Conservation (phyloP, 2,113 vertebrate genomes). For the Odontophorus gujanensis region DNA sequence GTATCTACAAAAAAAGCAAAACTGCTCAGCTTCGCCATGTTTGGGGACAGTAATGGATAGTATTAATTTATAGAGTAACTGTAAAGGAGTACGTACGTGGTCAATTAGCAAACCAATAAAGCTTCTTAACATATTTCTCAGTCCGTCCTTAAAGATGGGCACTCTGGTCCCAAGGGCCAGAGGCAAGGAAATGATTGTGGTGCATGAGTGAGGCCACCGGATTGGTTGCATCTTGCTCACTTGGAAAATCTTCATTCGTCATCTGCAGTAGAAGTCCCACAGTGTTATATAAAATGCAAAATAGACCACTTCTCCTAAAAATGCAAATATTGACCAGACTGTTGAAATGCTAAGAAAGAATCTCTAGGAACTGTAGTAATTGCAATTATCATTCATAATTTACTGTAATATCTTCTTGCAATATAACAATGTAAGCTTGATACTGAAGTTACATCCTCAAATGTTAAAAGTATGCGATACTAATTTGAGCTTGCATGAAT, state of each 20-base stretch:
- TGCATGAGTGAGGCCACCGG: not conserved
- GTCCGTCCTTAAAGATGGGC: not conserved
- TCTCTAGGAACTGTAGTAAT: not conserved
- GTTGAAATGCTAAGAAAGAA: not conserved
- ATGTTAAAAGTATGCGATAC: not conserved
- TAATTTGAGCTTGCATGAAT: not conserved
- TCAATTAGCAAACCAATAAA: not conserved
- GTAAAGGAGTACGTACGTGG: not conserved
- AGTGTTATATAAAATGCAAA: not conserved
- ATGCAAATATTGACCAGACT: not conserved
- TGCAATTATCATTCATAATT: not conserved
- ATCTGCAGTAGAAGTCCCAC: not conserved
- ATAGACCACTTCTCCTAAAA: not conserved
- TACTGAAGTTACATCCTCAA: not conserved
- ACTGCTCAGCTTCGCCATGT: not conserved
- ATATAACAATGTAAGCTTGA: not conserved
- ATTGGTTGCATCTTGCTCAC: not conserved
- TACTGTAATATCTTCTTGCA: not conserved
- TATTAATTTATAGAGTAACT: not conserved
- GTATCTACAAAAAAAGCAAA: not conserved
- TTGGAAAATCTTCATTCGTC: not conserved
- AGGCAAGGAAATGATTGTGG: not conserved
- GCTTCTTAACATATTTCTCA: not conserved
- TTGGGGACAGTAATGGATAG: not conserved
- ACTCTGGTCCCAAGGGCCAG: not conserved